Base-by-base conservation (phyloP, 2,888 invertebrate species). In the Parascotia fuliginaria region DNA sequence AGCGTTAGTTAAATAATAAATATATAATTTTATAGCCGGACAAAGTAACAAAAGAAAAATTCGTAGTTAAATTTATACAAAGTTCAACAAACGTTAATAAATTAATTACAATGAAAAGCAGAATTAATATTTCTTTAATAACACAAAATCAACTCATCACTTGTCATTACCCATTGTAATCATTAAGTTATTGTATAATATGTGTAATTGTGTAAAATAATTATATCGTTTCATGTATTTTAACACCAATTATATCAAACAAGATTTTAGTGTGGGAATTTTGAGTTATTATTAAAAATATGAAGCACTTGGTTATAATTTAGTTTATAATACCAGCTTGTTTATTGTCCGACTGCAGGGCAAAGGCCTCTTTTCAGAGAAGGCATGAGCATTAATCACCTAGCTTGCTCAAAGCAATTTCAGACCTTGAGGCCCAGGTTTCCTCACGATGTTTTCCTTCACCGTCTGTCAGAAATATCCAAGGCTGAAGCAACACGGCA, bases 121-220 rank as follows among this genome's bases (percentile, higher is more conserved):
- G 6, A 43, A 29, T 52, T 22, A 43, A 37, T 38, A 44, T 44
- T 46, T 12, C 15, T 33, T n/a, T 36, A 64, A 59, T 58, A 50
- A 43, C 31, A 34, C 7, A 13, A 48, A 38, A 48, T 9, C 43
- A 41, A 49, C 38, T 62, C 60, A 62, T 65, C 65, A 16, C 55
- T 44, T 62, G 48, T 65, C 65, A 52, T 55, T 55, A 60, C 19
- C 5, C 32, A 33, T 60, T 49, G 49, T 39, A 62, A 62, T 65
- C 60, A 52, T 9, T 9, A 6, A 1, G 5, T 24, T 24, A 9
- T 24, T 19, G 6, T 6, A 24, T 1, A 24, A 6, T 37, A n/a
- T n/a, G n/a, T n/a, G 56, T 62, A 60, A 62, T 60, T 62, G 62
- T 65, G 51, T 44, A 65, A 48, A 39, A 5, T 65, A 65, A 65